Evolutionary conservation across 1,140 invertebrate species (phyloP), one percentile per base, ranked within the genome.

Genomic region (Leptopilina clavipes): DNA sequence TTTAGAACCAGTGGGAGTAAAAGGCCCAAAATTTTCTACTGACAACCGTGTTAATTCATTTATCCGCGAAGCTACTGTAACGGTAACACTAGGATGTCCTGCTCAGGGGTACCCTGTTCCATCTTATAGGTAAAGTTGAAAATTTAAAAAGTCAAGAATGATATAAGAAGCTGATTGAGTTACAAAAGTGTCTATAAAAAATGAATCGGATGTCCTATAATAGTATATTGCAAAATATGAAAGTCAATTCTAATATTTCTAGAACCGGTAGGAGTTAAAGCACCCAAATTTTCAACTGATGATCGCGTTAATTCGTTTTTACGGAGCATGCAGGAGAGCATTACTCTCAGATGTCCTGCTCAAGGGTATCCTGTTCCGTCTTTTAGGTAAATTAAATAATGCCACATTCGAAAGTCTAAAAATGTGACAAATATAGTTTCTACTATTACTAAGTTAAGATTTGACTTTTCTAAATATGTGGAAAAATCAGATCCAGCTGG

Each of bases 41-140:
- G 87, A 91, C 76, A 81, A 87, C 43, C 90, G 90, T 77, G 83
- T 84, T 70, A 82, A 86, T 76, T 92, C 92, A 82, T 92, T 93
- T 84, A 88, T 92, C 81, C 92, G 92, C 84, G 86, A 88, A 43
- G 82, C 89, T 74, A 89, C 89, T 79, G 88, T 89, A 86, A 84
- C 88, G 73, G 91, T 93, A 82, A 91, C 91, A 74, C 89, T 94
- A 76, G 90, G 93, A 45, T 93, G 89, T 86, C 91, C 93, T 75
- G 94, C 94, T 44, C 94, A 95, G 91, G 93, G 93, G 82, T 94
- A 92, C 89, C 94, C 94, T 72, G 92, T 94, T 86, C 94, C 94
- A 83, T 87, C 88, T 65, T 87, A 89, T 84, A 91, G 91, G 83
- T 92, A 91, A 76, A 86, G 56, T 31, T 3, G n/a, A 65, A 19